Conservation (phyloP, 2,888 invertebrate species). For the Palloptera scutellata region DNA sequence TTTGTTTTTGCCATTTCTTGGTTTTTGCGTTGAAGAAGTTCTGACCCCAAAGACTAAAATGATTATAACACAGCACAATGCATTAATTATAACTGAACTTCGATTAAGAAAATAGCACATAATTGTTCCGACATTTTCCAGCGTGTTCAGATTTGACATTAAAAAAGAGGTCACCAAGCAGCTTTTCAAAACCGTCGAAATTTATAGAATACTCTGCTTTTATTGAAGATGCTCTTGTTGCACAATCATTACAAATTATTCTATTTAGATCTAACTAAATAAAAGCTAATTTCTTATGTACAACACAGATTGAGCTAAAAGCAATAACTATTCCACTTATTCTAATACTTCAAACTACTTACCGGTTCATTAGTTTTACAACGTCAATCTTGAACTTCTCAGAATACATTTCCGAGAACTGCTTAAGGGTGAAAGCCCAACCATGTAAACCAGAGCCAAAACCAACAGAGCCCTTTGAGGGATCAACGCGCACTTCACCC, state of each 20-base stretch:
- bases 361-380: constrained; percentile 94
- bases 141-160: constrained; percentile 77
- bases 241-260: constrained; percentile 49
- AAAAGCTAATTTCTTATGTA: constrained; percentile 48
- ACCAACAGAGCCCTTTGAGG: constrained; percentile 98
- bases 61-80: not conserved
- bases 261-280: constrained; percentile 36
- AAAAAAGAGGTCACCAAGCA: constrained; percentile 81
- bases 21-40: constrained; percentile 97
- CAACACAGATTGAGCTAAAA: constrained; percentile 64
- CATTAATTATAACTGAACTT: not conserved
- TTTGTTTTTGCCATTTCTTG: constrained; percentile 97
- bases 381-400: constrained; percentile 98
- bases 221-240: constrained; percentile 72
- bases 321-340: constrained; percentile 35
- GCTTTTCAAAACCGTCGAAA: constrained; percentile 70
- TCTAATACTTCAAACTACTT: constrained; percentile 37
- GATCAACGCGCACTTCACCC: constrained; percentile 98
- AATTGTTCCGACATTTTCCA: constrained; percentile 58
- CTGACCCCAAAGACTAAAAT: constrained; percentile 89
- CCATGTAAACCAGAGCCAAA: constrained; percentile 99
- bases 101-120: constrained; percentile 11
- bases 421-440: constrained; percentile 99
- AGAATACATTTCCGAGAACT: constrained; percentile 99
- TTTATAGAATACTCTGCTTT: constrained; percentile 71